Evolutionary conservation across 2,888 invertebrate genomes (phyloP).

Genomic region (Caenorhabditis doughertyi): DNA sequence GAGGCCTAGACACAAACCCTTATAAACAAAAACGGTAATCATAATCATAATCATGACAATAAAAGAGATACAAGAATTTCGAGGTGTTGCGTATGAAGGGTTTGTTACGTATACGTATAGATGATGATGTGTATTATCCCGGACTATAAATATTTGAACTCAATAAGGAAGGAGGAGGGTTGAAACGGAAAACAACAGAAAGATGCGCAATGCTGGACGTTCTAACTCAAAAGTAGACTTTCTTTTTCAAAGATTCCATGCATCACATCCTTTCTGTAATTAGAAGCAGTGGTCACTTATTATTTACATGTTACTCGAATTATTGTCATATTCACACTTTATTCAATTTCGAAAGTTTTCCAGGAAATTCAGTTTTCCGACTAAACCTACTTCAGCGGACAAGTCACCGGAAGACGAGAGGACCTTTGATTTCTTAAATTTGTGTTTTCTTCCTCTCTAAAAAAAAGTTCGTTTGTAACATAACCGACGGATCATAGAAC

Average conservation of each 20-base stretch:
- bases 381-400: slow-evolving; percentile 7
- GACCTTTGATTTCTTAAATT: slow-evolving; percentile 44
- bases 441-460: neutral
- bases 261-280: slow-evolving; percentile 51
- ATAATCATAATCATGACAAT: slow-evolving; percentile 22
- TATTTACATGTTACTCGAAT: slow-evolving; percentile 13
- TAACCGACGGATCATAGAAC: neutral
- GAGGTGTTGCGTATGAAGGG: neutral
- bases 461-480: neutral
- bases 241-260: slow-evolving; percentile 15
- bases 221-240: slow-evolving; percentile 36
- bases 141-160: slow-evolving; percentile 49
- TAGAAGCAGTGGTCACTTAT: slow-evolving; percentile 54
- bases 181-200: slow-evolving; percentile 18
- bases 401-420: slow-evolving; percentile 26
- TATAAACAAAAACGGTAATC: neutral
- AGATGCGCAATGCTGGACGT: neutral
- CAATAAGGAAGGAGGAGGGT: neutral
- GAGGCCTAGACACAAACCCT: neutral
- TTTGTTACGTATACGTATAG: slow-evolving; percentile 11
- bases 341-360: slow-evolving; percentile 15
- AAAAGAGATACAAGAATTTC: no score
- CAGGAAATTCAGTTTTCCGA: slow-evolving; percentile 38
- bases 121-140: slow-evolving; percentile 28
- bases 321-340: neutral